Evolutionary conservation across 1,140 invertebrate genomes (phyloP), one percentile per base, ranked within the genome.

Genomic region (Temnothorax nylanderi): DNA sequence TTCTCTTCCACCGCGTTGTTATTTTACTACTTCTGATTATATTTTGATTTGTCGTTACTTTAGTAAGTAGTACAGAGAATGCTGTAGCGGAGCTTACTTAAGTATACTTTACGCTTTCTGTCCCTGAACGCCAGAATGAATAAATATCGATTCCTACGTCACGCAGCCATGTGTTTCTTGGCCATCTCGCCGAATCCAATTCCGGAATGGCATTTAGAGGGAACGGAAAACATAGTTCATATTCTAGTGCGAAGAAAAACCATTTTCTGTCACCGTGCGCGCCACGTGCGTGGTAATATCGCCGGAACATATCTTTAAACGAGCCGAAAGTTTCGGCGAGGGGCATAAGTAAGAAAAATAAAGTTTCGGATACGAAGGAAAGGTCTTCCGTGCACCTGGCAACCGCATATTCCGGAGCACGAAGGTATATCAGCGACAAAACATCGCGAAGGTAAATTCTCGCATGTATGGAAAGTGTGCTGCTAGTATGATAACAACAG

Each of bases 271-370:
- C 58, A 37, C n/a, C 34, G 18, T 85, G 41, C 44, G 41, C 44
- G n/a, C 21, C 56, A 67, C 51, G 47, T 78, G 89, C 51, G 16
- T 51, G 44, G 58, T 47, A 88, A 90, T 91, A 88, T 90, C 51
- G 74, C 54, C 41, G 89, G 87, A 74, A 37, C 41, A 80, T 88
- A 77, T 87, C 77, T 84, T 88, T 90, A 87, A 91, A 91, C 60
- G 77, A 71, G 84, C 75, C 82, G 58, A 74, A 88, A 86, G 64
- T 82, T 87, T 41, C 54, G 58, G 26, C 49, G 18, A 18, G 60
- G 5, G 21, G 11, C 26, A 13, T 16, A 58, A 47, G 11, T 26
- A 11, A 7, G 16, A 60, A 32, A 44, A 71, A 62, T 47, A 81
- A 49, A 81, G 51, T 13, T 32, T 3, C 47, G 47, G 47, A 49